Base-by-base conservation (phyloP, 2,113 vertebrate genomes). In the Murina feae region DNA sequence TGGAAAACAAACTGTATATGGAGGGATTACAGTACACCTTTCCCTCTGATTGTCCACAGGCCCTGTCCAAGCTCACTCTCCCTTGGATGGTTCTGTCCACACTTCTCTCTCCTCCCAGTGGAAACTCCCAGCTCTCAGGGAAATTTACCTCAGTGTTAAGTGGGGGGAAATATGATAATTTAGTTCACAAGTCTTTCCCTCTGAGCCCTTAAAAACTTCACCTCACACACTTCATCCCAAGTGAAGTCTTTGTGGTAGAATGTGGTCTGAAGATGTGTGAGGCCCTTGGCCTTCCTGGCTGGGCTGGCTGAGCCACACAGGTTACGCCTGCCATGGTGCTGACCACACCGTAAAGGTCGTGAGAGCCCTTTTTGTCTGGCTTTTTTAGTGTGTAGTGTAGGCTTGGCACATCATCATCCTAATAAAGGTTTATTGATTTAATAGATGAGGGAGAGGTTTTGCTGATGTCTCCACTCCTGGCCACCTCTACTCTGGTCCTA, bases 171-270 rank as follows among this genome's bases (percentile, higher is more conserved):
- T 49, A 79, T 17, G 81, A 85, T 88, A 76, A 72, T 78, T 94
- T 95, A 76, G 47, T 90, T 66, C 47, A 39, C 71, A 93, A 78
- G 42, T 71, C 66, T 72, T 84, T 91, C 37, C 78, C 72, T 93
- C 53, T 18, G 66, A 88, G 68, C 78, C 51, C 80, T 88, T 95
- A 85, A 93, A 88, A 92, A 72, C 20, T 35, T 94, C 35, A 72
- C 83, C 83, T 94, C n/a, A 18, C 69, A 89, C 72, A 71, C 66
- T 74, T 68, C 44, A 44, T 72, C 81, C 58, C n/a, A 63, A 92
- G 76, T 6, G 47, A 81, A 72, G 86, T n/a, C 14, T 37, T 71
- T 20, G n/a, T 5, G 37, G 82, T 16, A 3, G 78, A 69, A 21
- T 49, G 23, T 11, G 76, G 71, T 71, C 76, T 79, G 69, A 68